Evolutionary conservation across 2,888 invertebrate species (phyloP), one percentile per base, ranked within the genome.

Genomic region (Acanthopleura granulata): DNA sequence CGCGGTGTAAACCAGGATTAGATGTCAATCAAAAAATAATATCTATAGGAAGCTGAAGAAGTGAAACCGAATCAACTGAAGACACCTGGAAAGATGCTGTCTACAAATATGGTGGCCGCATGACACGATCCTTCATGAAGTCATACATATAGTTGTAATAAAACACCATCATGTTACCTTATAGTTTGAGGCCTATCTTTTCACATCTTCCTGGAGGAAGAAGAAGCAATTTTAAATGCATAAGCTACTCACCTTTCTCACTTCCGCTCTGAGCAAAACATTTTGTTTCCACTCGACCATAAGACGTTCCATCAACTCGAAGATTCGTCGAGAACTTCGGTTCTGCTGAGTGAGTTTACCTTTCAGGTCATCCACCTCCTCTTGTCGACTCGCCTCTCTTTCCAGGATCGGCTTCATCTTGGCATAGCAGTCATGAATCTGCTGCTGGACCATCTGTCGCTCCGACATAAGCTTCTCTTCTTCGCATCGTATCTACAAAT

Each of bases 261-360:
- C 66, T 25, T 66, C 66, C 3, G 66, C 66, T 66, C 66, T 66
- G 3, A 66, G 66, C 22, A 66, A 27, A 66, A 66, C 66, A 66
- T 66, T 66, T 14, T 66, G 66, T 27, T 66, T 66, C 66, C 66
- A 66, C 29, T 66, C 66, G 22, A 66, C 25, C 66, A 66, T 66
- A 3, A 66, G 29, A 22, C 66, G 18, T 25, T 66, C 66, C 66
- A 66, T 66, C 29, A 66, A 27, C 29, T 66, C 66, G 25, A 66
- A 66, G 22, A 66, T 66, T 66, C 66, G 22, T 25, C 66, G 18
- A 25, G 66, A 66, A 25, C 22, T 66, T 66, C 66, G 66, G 66
- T 66, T 66, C 66, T 66, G 66, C 14, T 27, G 27, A 27, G 66
- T 16, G 22, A 66, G 66, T 66, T 66, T 66, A 6, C 22, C 14